Percentiles rank a stretch among this genome's conserved stretches.
Conservation (phyloP, 2,113 vertebrate genomes). For the Arizona elegans region DNA sequence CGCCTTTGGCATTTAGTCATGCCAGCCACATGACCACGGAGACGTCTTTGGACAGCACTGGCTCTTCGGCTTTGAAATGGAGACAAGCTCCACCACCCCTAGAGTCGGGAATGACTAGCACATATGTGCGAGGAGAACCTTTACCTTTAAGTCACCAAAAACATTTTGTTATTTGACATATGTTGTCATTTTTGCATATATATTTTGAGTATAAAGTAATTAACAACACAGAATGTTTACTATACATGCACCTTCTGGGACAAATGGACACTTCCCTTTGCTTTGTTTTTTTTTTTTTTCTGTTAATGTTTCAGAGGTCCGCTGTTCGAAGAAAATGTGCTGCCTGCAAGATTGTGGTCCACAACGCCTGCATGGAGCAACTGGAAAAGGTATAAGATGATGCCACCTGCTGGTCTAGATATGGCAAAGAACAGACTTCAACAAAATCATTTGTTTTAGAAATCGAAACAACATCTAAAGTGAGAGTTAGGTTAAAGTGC, state of each 20-base stretch:
- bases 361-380: constrained; percentile 90
- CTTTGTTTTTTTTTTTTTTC: constrained; percentile 37
- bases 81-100: too few species aligned
- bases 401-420: constrained; percentile 63
- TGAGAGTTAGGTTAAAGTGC: background rate
- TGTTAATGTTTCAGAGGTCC: constrained; percentile 84
- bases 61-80: too few species aligned
- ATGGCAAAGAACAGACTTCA: background rate
- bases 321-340: constrained; percentile 93
- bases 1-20: too few species aligned
- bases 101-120: too few species aligned
- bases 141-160: background rate
- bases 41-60: too few species aligned
- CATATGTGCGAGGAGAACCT: too few species aligned
- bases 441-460: background rate
- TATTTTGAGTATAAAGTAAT: background rate
- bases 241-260: background rate
- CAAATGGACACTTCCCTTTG: background rate
- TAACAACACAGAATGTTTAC: background rate
- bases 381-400: constrained; percentile 90
- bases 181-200: background rate
- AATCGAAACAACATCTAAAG: background rate
- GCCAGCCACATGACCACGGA: too few species aligned
- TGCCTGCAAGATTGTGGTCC: constrained; percentile 95
- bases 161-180: background rate